A percentile compares a stretch with the other conserved stretches of the same genome.
Conservation (phyloP, 2,113 vertebrate genomes). For the Odobenus rosmarus region DNA sequence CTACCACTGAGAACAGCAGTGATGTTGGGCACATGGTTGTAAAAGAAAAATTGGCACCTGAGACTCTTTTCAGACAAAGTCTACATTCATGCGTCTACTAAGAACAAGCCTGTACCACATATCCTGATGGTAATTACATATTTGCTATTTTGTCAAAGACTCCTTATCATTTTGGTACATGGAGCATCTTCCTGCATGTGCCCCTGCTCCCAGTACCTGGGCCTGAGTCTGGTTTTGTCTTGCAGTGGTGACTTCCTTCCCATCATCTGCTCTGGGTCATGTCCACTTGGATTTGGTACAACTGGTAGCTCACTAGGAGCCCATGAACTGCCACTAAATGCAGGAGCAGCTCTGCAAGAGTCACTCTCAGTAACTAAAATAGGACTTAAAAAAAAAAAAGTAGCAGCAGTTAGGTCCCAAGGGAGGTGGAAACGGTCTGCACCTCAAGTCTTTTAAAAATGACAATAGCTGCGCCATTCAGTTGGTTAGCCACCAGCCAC, state of each 20-base stretch:
- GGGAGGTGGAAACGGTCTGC: neutral
- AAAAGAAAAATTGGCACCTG: neutral
- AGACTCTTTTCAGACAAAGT: neutral
- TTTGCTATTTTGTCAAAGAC: neutral
- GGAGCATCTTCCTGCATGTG: neutral
- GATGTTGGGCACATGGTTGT: neutral
- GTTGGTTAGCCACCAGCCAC: neutral
- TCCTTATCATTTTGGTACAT: neutral
- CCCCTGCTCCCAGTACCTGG: neutral
- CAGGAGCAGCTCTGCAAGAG: neutral
- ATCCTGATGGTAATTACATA: neutral
- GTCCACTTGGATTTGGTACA: neutral
- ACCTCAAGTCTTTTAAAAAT: slow-evolving; percentile 8
- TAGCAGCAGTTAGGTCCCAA: slow-evolving; percentile 18
- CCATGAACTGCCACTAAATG: neutral
- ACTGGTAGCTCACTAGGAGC: neutral
- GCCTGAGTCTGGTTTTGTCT: neutral
- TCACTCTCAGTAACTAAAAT: slow-evolving; percentile 11
- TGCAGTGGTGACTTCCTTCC: neutral
- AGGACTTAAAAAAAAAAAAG: neutral
- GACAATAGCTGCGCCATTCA: neutral
- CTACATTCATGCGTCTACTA: neutral
- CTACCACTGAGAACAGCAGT: neutral
- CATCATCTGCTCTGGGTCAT: neutral
- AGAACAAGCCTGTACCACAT: neutral